These are phyloP conservation scores for Aphelenchoides besseyi DNA, from an alignment of 1,140 invertebrate species.

Conservation along the genomic window DNA sequence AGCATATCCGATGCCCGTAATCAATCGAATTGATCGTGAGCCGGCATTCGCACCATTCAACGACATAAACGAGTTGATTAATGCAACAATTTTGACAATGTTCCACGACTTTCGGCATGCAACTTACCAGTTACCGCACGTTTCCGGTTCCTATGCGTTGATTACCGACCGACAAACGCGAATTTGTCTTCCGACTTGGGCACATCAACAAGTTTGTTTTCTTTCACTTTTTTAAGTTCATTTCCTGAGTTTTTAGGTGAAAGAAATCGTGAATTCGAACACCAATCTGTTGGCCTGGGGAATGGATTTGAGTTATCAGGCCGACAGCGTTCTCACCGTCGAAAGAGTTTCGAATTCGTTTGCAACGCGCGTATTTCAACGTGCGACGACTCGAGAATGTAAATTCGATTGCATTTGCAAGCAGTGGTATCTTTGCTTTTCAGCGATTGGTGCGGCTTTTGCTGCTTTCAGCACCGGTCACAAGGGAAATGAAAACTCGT, in stretches of 20 bases:
- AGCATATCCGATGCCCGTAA: slow-evolving; percentile 8
- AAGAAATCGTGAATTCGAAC: slow-evolving; percentile 2
- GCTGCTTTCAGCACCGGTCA: slow-evolving; percentile 16
- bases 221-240: not conserved
- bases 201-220: not conserved
- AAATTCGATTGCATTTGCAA: no score
- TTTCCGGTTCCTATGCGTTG: not conserved
- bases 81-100: slow-evolving; percentile 20
- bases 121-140: slow-evolving; percentile 10
- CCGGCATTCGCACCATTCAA: slow-evolving; percentile 9
- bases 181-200: slow-evolving; percentile 13
- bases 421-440: not conserved
- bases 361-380: not conserved
- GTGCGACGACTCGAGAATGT: not conserved
- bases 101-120: slow-evolving; percentile 16
- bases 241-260: slow-evolving; percentile 3
- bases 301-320: not conserved
- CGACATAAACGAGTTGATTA: not conserved
- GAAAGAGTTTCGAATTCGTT: slow-evolving; percentile 1
- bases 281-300: slow-evolving; percentile 20
- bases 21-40: slow-evolving; percentile 1
- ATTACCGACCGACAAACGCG: not conserved
- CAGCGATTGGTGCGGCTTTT: slow-evolving; percentile 5
- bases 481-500: slow-evolving; percentile 1
- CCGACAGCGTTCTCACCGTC: not conserved